Base-by-base conservation (phyloP, 2,797 vertebrate genomes). In the Onychomys arenicola region DNA sequence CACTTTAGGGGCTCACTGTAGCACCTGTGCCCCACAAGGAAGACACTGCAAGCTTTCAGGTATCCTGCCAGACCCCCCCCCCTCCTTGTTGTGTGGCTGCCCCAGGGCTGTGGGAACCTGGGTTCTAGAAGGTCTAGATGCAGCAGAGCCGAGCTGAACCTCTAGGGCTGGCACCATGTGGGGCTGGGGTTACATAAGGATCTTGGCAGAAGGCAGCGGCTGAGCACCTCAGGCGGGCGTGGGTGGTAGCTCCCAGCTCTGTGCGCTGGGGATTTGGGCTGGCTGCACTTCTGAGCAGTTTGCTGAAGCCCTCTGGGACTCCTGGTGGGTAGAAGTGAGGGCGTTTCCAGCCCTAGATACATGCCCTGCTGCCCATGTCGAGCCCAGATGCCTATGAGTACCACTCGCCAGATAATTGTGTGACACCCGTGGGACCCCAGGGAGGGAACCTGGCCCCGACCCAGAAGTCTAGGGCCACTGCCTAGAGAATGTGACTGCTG, bases 311-410 rank as follows among this genome's bases (percentile, higher is more conserved):
- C 40, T 32, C 5, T 32, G 75, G 85, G 78, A 40, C 49, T 34
- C 85, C 52, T 8, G 11, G 1, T 16, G 69, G 52, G 40, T 19
- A 34, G 67, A 90, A 55, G 49, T 2, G 40, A 63, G 71, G 52
- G 34, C 3, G 27, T 67, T 40, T 91, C 34, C 94, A 32, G 25
- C 57, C 57, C 7, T 12, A 40, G 40, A 34, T 76, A 59, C 76
- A 46, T 0, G 0, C n/a, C 77, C 37, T 43, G 10, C 3, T 6
- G n/a, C 40, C 71, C 0, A 21, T 1, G 27, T 57, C 3, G 19
- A 73, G 27, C 40, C 69, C 29, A 14, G 29, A 40, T 12, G 21
- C 34, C 46, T 40, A 0, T n/a, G 16, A 2, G 10, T 34, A 63
- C 49, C 13, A 0, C 27, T 67, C 27, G 11, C 71, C 0, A 5